Conservation (phyloP, 1,140 invertebrate species). For the Temnothorax nylanderi region DNA sequence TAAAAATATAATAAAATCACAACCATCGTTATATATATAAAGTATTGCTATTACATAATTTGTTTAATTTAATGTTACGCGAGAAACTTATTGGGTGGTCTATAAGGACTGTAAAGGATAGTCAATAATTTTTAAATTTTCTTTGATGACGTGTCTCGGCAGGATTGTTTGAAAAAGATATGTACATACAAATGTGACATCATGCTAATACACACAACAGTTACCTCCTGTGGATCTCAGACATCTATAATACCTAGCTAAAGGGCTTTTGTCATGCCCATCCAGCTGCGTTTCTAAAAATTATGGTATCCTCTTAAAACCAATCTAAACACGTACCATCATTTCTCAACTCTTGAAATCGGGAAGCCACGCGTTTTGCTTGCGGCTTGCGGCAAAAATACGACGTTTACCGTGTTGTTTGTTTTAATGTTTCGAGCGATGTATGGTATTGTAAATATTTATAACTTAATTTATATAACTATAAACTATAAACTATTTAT, state of each 20-base stretch:
- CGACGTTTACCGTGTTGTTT: too few species aligned
- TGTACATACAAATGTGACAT: neutral
- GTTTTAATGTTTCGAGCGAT: too few species aligned
- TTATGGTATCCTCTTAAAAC: conserved; percentile 68
- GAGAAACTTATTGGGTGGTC: neutral
- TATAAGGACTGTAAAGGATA: neutral
- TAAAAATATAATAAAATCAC: neutral
- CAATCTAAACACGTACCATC: conserved; percentile 65
- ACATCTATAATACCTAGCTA: conserved; percentile 54
- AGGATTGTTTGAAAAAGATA: neutral
- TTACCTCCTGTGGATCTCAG: conserved; percentile 32
- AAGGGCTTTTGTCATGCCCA: conserved; percentile 59
- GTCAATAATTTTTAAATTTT: neutral
- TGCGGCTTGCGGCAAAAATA: too few species aligned
- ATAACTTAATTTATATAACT: neutral
- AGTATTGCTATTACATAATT: neutral
- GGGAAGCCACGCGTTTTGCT: too few species aligned
- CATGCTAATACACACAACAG: conserved; percentile 22
- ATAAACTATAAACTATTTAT: neutral
- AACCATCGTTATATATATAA: neutral
- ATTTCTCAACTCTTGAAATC: conserved; percentile 7
- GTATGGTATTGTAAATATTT: too few species aligned
- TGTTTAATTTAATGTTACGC: neutral
- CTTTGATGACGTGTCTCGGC: neutral
- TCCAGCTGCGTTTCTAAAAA: conserved; percentile 68